Base-by-base conservation (phyloP, 2,797 vertebrate genomes). In the Neosalanx taihuensis region DNA sequence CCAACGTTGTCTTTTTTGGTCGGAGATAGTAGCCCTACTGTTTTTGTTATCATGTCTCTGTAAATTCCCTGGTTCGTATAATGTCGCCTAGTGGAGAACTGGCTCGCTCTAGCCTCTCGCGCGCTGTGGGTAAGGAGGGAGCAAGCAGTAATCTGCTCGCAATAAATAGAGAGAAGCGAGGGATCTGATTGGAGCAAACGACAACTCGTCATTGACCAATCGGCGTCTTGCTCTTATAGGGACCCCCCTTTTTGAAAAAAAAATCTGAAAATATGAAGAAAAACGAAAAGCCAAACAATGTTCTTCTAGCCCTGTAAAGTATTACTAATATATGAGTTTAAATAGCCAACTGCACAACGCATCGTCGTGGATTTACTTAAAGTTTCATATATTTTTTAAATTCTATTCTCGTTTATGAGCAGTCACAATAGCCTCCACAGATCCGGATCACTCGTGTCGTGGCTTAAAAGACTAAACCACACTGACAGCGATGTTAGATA, bases 181-280 rank as follows among this genome's bases (percentile, higher is more conserved):
- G 89, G 88, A 90, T 94, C 92, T 92, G 83, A 98, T 96, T 98
- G 96, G 95, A 93, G 86, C 84, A 88, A 90, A 92, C 92, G 92
- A 92, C 96, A 95, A 92, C 89, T 96, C 95, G 95, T 97, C 95
- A 97, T 92, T 93, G 90, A 91, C 96, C 96, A 98, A 98, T 96
- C 94, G 89, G 91, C 67, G 88, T 79, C 88, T 87, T 84, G 92
- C 94, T 96, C 92, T 93, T 92, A 94, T 91, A 92, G 91, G 90
- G 86, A 90, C 92, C 92, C 93, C 93, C 93, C 90, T 93, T 91
- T 92, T 92, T 88, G 49, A 86, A 88, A 86, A 89, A 85, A 62
- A 53, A 64, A 76, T 0, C 85, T 88, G 90, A 79, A 86, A 89
- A 85, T 46, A 46, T 60, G 63, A 64, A 30, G 18, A 41, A 77